Base-by-base conservation (phyloP, 2,797 vertebrate species). In the Megaceryle alcyon region DNA sequence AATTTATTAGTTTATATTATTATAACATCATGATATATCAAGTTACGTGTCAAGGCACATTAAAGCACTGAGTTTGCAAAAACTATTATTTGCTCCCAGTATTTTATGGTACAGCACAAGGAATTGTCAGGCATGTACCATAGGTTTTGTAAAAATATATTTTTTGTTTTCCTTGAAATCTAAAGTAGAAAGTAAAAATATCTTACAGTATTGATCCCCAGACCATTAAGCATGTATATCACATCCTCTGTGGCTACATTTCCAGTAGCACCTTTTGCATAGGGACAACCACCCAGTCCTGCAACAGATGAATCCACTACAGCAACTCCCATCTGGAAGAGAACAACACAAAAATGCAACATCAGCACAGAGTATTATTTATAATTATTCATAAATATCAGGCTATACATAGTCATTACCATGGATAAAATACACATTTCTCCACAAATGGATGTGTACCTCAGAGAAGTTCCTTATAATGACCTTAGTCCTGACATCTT, bases 181-280 rank as follows among this genome's bases (percentile, higher is more conserved):
- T 60, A 37, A 49, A 71, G 5, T 46, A 87, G 59, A 80, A 94
- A 77, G 20, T 89, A 88, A 91, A 95, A 94, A 61, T 59, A 69
- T 97, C 98, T 98, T 98, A 99, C 98, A 43, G 98, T 99, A 54
- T 98, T 95, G 86, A 99, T 98, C 35, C 98, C 98, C 87, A 99
- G 96, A 79, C 98, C 98, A 84, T 98, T 97, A 48, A 99, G 98
- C 98, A 99, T 99, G 78, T 99, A 99, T 71, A 99, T 69, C 77
- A 99, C 97, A 87, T 99, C 98, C 84, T 99, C 98, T 31, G 98
- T 99, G 82, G 98, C 98, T 88, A 99, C 98, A 59, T 99, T 99
- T 83, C 98, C 98, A 82, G 98, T 98, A 78, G 98, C 98, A 82
- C 98, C 98, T 96, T 97, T 98, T 59, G 98, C 98, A 89, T 98